Conservation (phyloP, 2,888 invertebrate species). For the Sphaeridia pumilis region DNA sequence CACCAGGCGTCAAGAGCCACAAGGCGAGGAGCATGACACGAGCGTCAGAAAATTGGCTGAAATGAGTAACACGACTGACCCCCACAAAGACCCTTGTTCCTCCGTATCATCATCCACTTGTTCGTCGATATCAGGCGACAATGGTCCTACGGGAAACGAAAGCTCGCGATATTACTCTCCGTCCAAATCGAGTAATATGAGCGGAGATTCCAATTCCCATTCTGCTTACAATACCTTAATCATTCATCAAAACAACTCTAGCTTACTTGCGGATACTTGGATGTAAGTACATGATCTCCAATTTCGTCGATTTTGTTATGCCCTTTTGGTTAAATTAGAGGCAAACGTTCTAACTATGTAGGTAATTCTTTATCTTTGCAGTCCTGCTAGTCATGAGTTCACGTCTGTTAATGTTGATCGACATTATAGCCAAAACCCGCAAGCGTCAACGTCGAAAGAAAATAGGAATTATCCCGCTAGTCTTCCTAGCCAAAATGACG, state of each 20-base stretch:
- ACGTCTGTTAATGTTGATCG: conserved; percentile 32
- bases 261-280: conserved; percentile 36
- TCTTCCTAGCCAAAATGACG: conserved; percentile 4
- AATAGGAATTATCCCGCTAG: conserved; percentile 5
- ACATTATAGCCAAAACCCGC: background rate
- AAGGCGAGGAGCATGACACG: conserved; percentile 71
- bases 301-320: background rate
- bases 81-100: conserved; percentile 3
- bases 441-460: conserved; percentile 7
- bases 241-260: conserved; percentile 53
- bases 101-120: conserved; percentile 20
- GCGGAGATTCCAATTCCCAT: conserved; percentile 34
- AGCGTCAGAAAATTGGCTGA: conserved; percentile 11
- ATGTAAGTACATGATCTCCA: conserved; percentile 23
- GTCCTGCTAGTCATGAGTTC: conserved; percentile 36
- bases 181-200: conserved; percentile 29
- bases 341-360: background rate
- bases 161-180: conserved; percentile 1
- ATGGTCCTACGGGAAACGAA: conserved; percentile 11
- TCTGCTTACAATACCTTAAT: conserved; percentile 73
- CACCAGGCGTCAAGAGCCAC: conserved; percentile 76
- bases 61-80: conserved; percentile 5
- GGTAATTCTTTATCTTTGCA: conserved; percentile 11
- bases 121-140: conserved; percentile 25
- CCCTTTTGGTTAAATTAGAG: background rate